Evolutionary conservation across 2,888 invertebrate species (phyloP), one percentile per base, ranked within the genome.

Genomic region (Antheraea assamensis): DNA sequence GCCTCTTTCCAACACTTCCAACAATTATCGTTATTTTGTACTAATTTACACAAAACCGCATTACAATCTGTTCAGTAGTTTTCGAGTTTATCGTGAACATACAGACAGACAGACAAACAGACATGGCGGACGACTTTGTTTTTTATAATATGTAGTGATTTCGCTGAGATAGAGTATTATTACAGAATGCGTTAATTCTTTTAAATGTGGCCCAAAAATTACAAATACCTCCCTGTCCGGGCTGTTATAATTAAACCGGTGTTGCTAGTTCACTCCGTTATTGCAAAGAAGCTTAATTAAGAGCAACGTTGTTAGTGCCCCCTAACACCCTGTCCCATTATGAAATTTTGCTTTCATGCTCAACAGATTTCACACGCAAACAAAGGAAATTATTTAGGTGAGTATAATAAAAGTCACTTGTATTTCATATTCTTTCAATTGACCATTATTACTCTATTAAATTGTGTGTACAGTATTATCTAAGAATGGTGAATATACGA

Each of bases 271-370:
- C 73, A 58, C 55, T 58, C 70, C 27, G 58, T 70, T 70, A 73
- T 58, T 49, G 58, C 61, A 49, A 49, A n/a, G 61, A 31, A 58
- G 24, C 70, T 70, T 73, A 73, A 73, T 73, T 73, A 73, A 73
- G 70, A 73, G 73, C 73, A 70, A 70, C 27, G 42, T 24, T 73
- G 42, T 73, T 73, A 73, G 52, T 73, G 35, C 72, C 27, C 70
- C 55, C 35, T 73, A 70, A 70, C 58, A 21, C 73, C 55, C 27
- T 58, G 58, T 58, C 47, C 70, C 70, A 70, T 73, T 70, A 70
- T 42, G 47, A 27, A 73, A 70, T 70, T 42, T 61, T 35, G 73
- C 35, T 72, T 72, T 55, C 35, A 35, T 30, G 27, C 42, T 55
- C 24, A 58, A 24, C 68, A 30, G 31, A 19, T 2, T 70, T 10